These are phyloP conservation scores for Protodeltote pygarga DNA, from an alignment of 2,888 invertebrate species.

Conservation along the genomic window DNA sequence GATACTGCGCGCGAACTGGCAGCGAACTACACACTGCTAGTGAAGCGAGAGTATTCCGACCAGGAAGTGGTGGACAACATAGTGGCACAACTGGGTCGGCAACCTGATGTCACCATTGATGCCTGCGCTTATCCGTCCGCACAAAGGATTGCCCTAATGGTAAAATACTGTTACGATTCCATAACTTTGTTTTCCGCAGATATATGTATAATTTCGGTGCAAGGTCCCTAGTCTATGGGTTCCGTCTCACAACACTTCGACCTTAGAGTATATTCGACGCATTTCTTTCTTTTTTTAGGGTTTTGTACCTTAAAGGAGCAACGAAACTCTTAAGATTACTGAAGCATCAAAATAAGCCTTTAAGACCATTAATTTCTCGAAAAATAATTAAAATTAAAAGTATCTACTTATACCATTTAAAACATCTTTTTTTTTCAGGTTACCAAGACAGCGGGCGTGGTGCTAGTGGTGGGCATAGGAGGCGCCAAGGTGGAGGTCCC, in stretches of 20 bases:
- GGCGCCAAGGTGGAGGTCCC: slow-evolving; percentile 92
- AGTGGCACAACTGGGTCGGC: slow-evolving; percentile 84
- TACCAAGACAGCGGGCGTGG: slow-evolving; percentile 93
- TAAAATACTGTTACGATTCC: slow-evolving; percentile 60
- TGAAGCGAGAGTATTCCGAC: slow-evolving; percentile 84
- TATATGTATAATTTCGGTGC: too few species aligned
- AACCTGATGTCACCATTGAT: slow-evolving; percentile 93
- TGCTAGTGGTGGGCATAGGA: slow-evolving; percentile 95
- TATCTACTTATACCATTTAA: too few species aligned
- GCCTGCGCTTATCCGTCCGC: slow-evolving; percentile 94
- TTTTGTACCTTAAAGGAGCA: too few species aligned
- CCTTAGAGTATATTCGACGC: too few species aligned
- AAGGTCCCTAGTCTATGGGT: too few species aligned
- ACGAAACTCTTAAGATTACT: too few species aligned
- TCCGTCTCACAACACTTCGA: too few species aligned
- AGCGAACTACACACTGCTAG: slow-evolving; percentile 89
- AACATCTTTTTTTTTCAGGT: slow-evolving; percentile 88
- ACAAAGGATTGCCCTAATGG: slow-evolving; percentile 91
- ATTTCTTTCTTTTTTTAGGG: too few species aligned
- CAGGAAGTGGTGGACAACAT: slow-evolving; percentile 87
- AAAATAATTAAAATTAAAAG: too few species aligned
- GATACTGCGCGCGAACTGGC: slow-evolving; percentile 91
- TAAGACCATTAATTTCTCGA: too few species aligned
- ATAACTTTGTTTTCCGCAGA: not conserved
- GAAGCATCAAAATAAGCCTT: too few species aligned